Conservation (phyloP, 2,113 vertebrate genomes). For the Hippocampus mohnikei region DNA sequence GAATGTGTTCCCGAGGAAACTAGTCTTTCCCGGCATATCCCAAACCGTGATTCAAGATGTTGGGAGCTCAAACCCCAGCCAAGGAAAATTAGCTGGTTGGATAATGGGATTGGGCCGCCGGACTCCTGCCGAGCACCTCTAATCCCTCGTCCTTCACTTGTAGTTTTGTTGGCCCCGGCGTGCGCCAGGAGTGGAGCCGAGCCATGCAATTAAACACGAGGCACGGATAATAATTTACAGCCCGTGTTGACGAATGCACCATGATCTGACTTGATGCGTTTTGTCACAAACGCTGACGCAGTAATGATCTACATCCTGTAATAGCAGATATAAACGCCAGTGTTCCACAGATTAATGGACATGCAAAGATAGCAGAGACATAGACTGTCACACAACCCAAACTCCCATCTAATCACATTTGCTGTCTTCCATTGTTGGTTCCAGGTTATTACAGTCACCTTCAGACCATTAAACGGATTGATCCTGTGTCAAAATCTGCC, state of each 20-base stretch:
- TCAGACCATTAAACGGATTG: slow-evolving; percentile 11
- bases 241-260: slow-evolving; percentile 10
- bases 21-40: slow-evolving; percentile 43
- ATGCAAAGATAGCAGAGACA: neutral
- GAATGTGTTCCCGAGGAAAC: slow-evolving; percentile 68
- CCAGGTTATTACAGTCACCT: neutral
- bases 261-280: slow-evolving; percentile 4
- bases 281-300: neutral
- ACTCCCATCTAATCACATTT: neutral
- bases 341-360: neutral
- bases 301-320: neutral
- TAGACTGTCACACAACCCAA: neutral
- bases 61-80: slow-evolving; percentile 53
- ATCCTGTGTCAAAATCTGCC: slow-evolving; percentile 3
- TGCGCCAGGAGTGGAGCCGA: slow-evolving; percentile 8
- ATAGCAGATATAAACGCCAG: neutral
- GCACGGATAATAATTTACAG: slow-evolving; percentile 19
- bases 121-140: slow-evolving; percentile 19
- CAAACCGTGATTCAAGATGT: slow-evolving; percentile 66
- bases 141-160: slow-evolving; percentile 31
- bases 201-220: slow-evolving; percentile 15
- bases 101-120: slow-evolving; percentile 44
- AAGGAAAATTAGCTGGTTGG: slow-evolving; percentile 63
- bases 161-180: neutral
- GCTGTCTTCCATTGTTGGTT: neutral